A percentile compares a stretch with the other conserved stretches of the same genome.
These are phyloP conservation scores for Oostethus manadensis DNA, from an alignment of 2,113 vertebrate species.

Conservation along the genomic window DNA sequence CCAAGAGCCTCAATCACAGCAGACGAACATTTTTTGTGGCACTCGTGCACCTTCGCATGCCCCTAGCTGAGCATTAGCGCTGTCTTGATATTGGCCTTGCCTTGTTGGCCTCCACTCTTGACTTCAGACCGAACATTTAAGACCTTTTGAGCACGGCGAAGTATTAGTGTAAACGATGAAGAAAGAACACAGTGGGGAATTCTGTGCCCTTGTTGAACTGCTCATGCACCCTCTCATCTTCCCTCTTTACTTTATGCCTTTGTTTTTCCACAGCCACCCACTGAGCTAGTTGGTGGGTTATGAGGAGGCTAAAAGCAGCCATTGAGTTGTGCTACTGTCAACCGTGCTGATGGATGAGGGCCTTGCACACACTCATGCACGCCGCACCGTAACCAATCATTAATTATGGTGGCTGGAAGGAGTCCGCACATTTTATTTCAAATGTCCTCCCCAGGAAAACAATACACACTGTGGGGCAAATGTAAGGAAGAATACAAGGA, in stretches of 20 bases:
- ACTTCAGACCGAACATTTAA: conserved; percentile 42
- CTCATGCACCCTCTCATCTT: conserved; percentile 4
- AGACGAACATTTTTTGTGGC: conserved; percentile 15
- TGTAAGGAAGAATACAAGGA: conserved; percentile 31
- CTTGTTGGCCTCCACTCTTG: conserved; percentile 23
- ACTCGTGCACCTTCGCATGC: conserved; percentile 17
- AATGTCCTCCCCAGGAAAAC: conserved; percentile 23
- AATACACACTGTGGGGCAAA: conserved; percentile 23
- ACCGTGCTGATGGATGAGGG: conserved; percentile 52
- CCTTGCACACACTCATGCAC: conserved; percentile 27
- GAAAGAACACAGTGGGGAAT: conserved; percentile 24
- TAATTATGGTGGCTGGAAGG: conserved; percentile 31
- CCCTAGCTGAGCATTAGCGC: conserved; percentile 29
- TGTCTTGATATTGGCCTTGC: conserved; percentile 24
- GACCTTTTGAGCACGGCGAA: conserved; percentile 27
- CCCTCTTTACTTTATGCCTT: conserved; percentile 27
- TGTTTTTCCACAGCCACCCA: conserved; percentile 37
- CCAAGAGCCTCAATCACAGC: conserved; percentile 2
- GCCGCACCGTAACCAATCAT: conserved; percentile 55
- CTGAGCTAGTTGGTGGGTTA: conserved; percentile 24
- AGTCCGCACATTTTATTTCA: conserved; percentile 24
- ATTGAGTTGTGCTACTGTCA: conserved; percentile 48
- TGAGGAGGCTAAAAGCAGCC: conserved; percentile 38
- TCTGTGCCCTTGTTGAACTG: conserved; percentile 7
- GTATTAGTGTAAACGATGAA: conserved; percentile 12